Evolutionary conservation across 2,797 vertebrate genomes (phyloP).

Genomic region (Premnoplex brunnescens): DNA sequence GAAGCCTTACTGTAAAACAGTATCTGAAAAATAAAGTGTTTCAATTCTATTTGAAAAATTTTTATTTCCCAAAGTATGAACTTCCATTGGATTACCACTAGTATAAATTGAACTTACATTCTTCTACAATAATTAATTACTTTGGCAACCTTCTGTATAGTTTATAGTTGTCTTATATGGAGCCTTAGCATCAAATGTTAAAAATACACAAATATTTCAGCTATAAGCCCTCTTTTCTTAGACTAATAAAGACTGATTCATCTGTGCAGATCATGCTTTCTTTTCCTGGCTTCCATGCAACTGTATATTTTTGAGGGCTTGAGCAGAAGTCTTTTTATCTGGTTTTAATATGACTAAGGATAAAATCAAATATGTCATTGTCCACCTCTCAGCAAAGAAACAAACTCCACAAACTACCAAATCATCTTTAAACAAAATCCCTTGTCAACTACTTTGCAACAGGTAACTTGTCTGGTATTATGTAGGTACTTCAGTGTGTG

Average conservation of each 20-base stretch:
- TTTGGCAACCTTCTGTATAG: neutral
- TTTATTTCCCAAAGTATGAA: neutral
- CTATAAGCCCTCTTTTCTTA: neutral
- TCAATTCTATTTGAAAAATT: neutral
- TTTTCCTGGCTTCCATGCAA: neutral
- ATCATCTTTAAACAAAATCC: neutral
- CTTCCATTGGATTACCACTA: neutral
- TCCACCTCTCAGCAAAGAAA: neutral
- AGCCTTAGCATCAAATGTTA: neutral
- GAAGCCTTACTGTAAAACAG: constrained; percentile 5
- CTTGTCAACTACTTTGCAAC: neutral
- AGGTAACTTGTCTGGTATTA: neutral
- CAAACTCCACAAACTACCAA: neutral
- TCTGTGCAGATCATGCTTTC: neutral
- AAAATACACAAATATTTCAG: neutral
- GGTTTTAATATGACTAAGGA: neutral
- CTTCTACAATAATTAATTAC: neutral
- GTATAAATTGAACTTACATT: neutral
- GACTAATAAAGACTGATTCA: neutral
- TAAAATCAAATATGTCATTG: neutral
- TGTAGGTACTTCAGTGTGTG: neutral
- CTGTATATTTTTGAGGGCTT: neutral
- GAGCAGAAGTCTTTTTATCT: neutral
- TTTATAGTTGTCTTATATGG: neutral
- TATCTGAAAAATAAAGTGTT: neutral